Evolutionary conservation across 2,797 vertebrate species (phyloP).

Genomic region (Myiothlypis coronata): DNA sequence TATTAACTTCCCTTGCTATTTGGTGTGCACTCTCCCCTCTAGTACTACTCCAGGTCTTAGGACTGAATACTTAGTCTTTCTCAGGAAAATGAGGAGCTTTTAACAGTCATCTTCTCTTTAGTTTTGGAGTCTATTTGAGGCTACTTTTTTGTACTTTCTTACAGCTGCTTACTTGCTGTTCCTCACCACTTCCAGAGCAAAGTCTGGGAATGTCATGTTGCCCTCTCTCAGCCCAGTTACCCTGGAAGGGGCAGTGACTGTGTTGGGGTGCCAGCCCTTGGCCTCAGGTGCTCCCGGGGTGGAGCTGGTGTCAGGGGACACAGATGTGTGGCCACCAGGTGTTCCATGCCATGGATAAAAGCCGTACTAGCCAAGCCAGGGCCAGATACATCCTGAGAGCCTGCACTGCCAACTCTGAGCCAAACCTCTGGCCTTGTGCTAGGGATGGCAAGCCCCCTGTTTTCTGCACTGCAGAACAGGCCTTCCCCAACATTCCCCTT

Average conservation of each 20-base stretch:
- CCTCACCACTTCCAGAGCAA: not conserved
- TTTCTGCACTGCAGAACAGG: not conserved
- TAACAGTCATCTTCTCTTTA: not conserved
- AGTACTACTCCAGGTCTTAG: not conserved
- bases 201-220: fast-evolving
- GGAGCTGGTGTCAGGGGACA: not conserved
- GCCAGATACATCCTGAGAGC: fast-evolving
- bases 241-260: fast-evolving
- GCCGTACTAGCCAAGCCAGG: fast-evolving
- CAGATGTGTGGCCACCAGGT: fast-evolving
- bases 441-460: fast-evolving
- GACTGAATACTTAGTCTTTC: not conserved
- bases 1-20: not conserved
- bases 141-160: not conserved
- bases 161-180: not conserved
- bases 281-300: fast-evolving
- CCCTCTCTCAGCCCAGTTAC: fast-evolving
- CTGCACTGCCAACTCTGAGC: not conserved
- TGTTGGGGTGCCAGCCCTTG: not conserved
- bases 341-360: not conserved
- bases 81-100: not conserved
- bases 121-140: not conserved
- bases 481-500: not conserved
- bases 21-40: fast-evolving
- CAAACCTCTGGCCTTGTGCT: not conserved